phyloP scores from a whole-genome alignment of 2,888 invertebrate genomes.

The Nomada goodeniana region DNA sequence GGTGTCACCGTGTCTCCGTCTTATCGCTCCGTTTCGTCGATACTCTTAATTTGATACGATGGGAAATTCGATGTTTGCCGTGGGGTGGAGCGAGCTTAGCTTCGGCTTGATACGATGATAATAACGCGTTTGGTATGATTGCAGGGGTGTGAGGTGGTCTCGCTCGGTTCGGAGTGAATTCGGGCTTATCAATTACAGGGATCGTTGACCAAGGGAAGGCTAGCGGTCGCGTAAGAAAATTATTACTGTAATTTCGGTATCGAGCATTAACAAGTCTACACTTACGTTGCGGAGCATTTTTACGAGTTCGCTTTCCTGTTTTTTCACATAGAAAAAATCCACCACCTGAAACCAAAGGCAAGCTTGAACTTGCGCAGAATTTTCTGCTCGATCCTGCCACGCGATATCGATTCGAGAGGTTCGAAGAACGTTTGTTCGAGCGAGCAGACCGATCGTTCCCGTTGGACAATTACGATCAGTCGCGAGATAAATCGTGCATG shows the following conservation, averaged over 20 bases:
- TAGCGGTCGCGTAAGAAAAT: too few relatives aligned
- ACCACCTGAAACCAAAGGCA: background rate
- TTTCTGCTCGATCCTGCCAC: background rate
- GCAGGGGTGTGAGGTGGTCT: background rate
- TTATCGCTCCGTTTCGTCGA: slow-evolving; percentile 6
- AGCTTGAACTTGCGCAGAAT: background rate
- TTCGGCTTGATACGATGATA: background rate
- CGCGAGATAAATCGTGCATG: slow-evolving; percentile 67
- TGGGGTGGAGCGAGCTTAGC: background rate
- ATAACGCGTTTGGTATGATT: background rate
- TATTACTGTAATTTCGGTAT: too few relatives aligned
- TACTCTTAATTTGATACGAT: slow-evolving; percentile 7
- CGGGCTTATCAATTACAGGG: background rate
- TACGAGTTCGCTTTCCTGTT: too few relatives aligned
- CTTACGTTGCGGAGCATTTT: too few relatives aligned
- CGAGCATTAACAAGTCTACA: too few relatives aligned
- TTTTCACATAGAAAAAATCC: too few relatives aligned
- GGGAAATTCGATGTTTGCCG: background rate
- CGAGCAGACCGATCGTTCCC: background rate
- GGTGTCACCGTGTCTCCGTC: slow-evolving; percentile 3
- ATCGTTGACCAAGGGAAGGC: background rate
- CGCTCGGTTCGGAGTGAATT: background rate
- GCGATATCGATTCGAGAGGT: slow-evolving; percentile 10
- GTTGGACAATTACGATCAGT: slow-evolving; percentile 46
- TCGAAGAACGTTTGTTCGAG: slow-evolving; percentile 2